phyloP scores from a whole-genome alignment of 2,888 invertebrate genomes.

The Bruchidius siliquastri region DNA sequence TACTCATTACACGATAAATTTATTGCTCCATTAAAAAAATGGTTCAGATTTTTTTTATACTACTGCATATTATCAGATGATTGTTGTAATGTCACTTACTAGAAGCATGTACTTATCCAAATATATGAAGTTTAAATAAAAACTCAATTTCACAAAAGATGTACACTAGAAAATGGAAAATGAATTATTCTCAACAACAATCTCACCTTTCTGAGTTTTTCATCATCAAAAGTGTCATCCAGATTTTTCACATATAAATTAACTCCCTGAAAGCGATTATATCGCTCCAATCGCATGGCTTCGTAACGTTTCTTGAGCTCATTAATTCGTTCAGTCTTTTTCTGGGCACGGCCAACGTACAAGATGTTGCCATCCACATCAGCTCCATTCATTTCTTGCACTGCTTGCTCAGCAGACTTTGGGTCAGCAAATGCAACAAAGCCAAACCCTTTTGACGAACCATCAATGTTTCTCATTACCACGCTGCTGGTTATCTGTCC shows the following conservation, averaged over 20 bases:
- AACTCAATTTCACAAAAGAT: too few relatives aligned
- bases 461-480: constrained; percentile 87
- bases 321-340: constrained; percentile 94
- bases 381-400: constrained; percentile 83
- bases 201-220: constrained; percentile 51
- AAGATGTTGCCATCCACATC: constrained; percentile 71
- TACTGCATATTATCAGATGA: too few relatives aligned
- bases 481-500: constrained; percentile 88
- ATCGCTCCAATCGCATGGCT: constrained; percentile 84
- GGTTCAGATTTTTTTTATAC: too few relatives aligned
- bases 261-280: constrained; percentile 66
- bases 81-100: too few relatives aligned
- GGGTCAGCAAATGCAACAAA: constrained; percentile 97
- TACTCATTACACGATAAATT: too few relatives aligned
- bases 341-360: constrained; percentile 97
- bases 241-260: constrained; percentile 71
- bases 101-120: too few relatives aligned
- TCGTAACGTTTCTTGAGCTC: constrained; percentile 96
- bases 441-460: constrained; percentile 93
- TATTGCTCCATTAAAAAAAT: too few relatives aligned
- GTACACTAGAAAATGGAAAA: too few relatives aligned
- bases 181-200: too few relatives aligned
- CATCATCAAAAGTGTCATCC: constrained; percentile 66
- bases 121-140: too few relatives aligned
- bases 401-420: constrained; percentile 91